A percentile compares a stretch with the other conserved stretches of the same genome.
These are phyloP conservation scores for Ectemnius lituratus DNA, from an alignment of 2,888 invertebrate species.

Conservation along the genomic window DNA sequence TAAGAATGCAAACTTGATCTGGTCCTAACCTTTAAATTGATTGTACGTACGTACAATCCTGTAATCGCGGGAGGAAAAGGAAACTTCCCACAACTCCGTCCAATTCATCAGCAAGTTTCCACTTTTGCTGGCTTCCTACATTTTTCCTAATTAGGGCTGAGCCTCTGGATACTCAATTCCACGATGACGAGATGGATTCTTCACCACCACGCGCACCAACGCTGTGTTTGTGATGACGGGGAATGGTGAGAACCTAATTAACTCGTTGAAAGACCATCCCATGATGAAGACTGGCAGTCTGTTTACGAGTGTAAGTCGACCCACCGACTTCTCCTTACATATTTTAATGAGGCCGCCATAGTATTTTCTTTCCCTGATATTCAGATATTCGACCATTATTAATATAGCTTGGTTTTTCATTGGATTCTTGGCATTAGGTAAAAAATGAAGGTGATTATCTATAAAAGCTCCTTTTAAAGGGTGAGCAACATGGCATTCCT, in stretches of 20 bases:
- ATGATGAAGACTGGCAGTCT: neutral
- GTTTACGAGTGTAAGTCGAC: neutral
- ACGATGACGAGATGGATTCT: constrained; percentile 11
- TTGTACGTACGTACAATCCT: constrained; percentile 25
- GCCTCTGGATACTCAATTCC: constrained; percentile 32
- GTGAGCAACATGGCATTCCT: too few relatives aligned
- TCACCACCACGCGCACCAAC: constrained; percentile 3
- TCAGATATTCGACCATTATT: too few relatives aligned
- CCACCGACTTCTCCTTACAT: neutral
- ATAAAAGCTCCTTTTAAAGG: too few relatives aligned
- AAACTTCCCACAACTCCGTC: constrained; percentile 19
- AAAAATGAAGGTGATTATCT: too few relatives aligned
- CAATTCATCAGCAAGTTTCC: constrained; percentile 37
- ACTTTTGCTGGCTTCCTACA: constrained; percentile 33
- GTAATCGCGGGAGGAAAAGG: neutral
- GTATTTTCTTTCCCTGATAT: too few relatives aligned
- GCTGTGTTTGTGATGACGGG: neutral
- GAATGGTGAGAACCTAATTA: constrained; percentile 6
- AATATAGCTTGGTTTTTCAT: too few relatives aligned
- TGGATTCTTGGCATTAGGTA: too few relatives aligned
- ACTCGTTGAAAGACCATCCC: neutral
- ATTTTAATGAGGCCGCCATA: neutral
- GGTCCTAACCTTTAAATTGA: constrained; percentile 63
- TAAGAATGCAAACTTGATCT: constrained; percentile 60
- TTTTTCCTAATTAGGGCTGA: constrained; percentile 44